Base-by-base conservation (phyloP, 2,113 vertebrate species). In the Natator depressus region DNA sequence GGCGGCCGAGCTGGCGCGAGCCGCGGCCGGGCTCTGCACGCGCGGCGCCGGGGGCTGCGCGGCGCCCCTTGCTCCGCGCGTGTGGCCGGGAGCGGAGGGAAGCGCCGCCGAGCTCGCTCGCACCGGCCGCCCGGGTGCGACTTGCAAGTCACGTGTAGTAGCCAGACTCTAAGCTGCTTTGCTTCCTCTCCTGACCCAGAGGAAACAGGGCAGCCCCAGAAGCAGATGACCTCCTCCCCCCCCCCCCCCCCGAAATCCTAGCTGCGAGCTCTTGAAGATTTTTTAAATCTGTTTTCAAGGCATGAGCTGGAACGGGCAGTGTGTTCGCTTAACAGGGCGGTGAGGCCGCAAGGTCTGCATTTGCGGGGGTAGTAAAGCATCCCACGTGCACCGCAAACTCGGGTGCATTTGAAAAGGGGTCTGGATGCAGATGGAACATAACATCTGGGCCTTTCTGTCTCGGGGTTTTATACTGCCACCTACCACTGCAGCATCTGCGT, bases 21-120 rank as follows among this genome's bases (percentile, higher is more conserved):
- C 25, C 78, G 91, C 95, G 92, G 89, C 82, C 46, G 93, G 75
- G 47, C 90, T 84, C 85, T 80, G 82, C 82, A 87, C 82, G 59
- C 82, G 86, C 76, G 17, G 82, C 57, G 51, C 62, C 38, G 50
- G 53, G 54, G 35, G 72, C 51, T 12, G 75, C 20, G 50, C 31
- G 51, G 72, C 8, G 22, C 6, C 35, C 14, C 20, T 49, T 17
- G 49, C 27, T 16, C 69, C 13, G n/a, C 8, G 89, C 84, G 35
- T 50, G 27, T 91, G 91, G 87, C 90, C 12, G 46, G 35, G 82
- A 85, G 49, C 25, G 65, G 88, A 42, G 42, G 13, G 31, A 2
- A 69, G 65, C 6, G 89, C 80, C 75, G 90, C 91, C 84, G 80
- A 42, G 91, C 83, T 51, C 59, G 92, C 93, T 84, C 72, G 95